Percentiles rank a stretch among this genome's conserved stretches.
These are phyloP conservation scores for Scaptomyza cyrtandrae DNA, from an alignment of 2,888 invertebrate genomes.

Conservation along the genomic window DNA sequence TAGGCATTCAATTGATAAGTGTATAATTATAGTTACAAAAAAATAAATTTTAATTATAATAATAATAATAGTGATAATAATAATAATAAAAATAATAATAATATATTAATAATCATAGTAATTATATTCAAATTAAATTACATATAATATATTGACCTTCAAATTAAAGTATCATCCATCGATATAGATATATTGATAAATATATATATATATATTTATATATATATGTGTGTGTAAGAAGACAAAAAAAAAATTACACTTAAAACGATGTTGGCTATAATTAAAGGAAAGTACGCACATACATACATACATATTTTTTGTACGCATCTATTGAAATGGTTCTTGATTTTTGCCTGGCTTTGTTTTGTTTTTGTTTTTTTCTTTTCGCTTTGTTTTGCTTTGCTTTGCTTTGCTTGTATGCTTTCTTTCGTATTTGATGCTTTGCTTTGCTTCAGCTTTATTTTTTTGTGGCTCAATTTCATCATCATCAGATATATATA, in stretches of 20 bases:
- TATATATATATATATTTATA: not conserved
- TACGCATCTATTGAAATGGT: conserved; percentile 59
- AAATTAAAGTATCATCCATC: conserved; percentile 5
- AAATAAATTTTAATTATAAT: conserved; percentile 29
- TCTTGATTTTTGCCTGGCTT: conserved; percentile 45
- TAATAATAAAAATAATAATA: conserved; percentile 28
- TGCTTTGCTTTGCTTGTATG: conserved; percentile 7
- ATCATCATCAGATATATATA: conserved; percentile 25
- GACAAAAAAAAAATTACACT: conserved; percentile 50
- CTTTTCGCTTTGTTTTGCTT: conserved; percentile 5
- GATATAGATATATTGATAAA: not conserved
- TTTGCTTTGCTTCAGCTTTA: conserved; percentile 19
- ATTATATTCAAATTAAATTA: conserved; percentile 25
- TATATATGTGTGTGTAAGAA: too few relatives aligned
- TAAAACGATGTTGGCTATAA: conserved; percentile 61
- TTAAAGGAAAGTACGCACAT: conserved; percentile 69
- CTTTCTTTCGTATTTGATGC: conserved; percentile 25
- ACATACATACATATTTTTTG: conserved; percentile 28
- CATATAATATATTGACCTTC: conserved; percentile 35
- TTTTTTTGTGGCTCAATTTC: conserved; percentile 38
- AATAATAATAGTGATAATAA: conserved; percentile 34
- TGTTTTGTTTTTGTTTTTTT: conserved; percentile 19
- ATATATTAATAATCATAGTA: conserved; percentile 30
- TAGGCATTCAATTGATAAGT: conserved; percentile 30
- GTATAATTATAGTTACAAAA: conserved; percentile 32